Conservation (phyloP, 1,140 invertebrate species). For the Aethina tumida region DNA sequence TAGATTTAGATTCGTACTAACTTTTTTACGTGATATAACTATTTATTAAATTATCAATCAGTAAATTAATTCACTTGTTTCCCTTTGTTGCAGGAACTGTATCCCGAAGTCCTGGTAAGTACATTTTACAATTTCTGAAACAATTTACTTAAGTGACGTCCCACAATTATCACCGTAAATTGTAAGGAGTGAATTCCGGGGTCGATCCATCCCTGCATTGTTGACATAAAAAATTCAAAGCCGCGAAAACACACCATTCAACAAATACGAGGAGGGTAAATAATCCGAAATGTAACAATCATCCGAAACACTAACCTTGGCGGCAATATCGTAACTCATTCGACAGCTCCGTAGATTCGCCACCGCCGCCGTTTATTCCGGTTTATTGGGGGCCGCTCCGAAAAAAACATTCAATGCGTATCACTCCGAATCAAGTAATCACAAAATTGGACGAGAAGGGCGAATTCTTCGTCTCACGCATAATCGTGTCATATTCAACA, state of each 20-base stretch:
- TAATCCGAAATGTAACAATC: constrained; percentile 23
- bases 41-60: too few species aligned
- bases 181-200: too few species aligned
- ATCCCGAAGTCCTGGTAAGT: too few species aligned
- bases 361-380: constrained; percentile 10
- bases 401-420: constrained; percentile 18
- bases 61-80: too few species aligned
- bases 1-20: too few species aligned
- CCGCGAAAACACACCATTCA: constrained; percentile 10
- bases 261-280: constrained; percentile 12
- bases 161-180: too few species aligned
- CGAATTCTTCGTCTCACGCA: constrained; percentile 26
- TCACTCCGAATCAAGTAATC: constrained; percentile 30
- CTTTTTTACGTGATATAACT: too few species aligned
- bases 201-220: too few species aligned
- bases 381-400: constrained; percentile 18
- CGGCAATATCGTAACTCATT: constrained; percentile 21
- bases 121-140: too few species aligned
- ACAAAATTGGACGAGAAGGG: constrained; percentile 30
- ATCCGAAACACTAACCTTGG: constrained; percentile 23
- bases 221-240: constrained; percentile 7
- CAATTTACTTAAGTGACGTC: too few species aligned
- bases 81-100: too few species aligned
- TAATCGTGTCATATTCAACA: constrained; percentile 32
- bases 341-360: constrained; percentile 9